phyloP scores from a whole-genome alignment of 2,888 invertebrate genomes.

The Clostera curtula region DNA sequence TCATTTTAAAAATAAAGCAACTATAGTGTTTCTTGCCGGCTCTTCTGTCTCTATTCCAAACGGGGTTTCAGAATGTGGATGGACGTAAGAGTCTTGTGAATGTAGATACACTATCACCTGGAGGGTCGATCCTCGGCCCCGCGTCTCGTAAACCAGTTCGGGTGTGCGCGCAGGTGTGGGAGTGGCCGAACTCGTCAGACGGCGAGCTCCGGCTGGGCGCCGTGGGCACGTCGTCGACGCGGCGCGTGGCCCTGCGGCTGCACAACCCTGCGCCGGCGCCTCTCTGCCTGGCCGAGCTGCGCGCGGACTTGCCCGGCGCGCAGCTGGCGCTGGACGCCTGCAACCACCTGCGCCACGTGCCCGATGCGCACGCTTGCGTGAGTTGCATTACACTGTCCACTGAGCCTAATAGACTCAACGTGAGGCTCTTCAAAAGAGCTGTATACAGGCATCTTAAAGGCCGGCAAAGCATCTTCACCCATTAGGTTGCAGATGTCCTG shows the following conservation, averaged over 20 bases:
- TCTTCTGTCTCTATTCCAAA: no score
- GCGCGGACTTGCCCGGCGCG: slow-evolving; percentile 28
- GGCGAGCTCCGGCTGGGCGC: slow-evolving; percentile 76
- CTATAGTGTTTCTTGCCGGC: no score
- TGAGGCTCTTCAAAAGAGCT: no score
- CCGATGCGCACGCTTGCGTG: slow-evolving; percentile 19
- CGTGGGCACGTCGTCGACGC: slow-evolving; percentile 77
- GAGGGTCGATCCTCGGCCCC: neutral
- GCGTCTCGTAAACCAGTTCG: neutral
- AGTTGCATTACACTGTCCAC: slow-evolving; percentile 1
- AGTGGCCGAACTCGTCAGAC: slow-evolving; percentile 38
- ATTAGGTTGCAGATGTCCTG: no score
- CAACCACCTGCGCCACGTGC: slow-evolving; percentile 15
- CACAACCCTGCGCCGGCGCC: slow-evolving; percentile 41
- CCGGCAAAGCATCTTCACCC: no score
- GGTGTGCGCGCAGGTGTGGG: slow-evolving; percentile 40
- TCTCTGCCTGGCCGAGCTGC: slow-evolving; percentile 32
- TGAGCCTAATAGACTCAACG: neutral
- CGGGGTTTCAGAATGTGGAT: no score
- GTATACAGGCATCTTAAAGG: no score
- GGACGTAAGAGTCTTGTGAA: neutral
- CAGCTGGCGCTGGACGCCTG: slow-evolving; percentile 18
- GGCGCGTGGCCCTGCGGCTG: slow-evolving; percentile 76
- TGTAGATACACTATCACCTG: neutral
- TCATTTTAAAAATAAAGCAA: no score